Conservation (phyloP, 1,140 invertebrate species). For the Myzus persicae region DNA sequence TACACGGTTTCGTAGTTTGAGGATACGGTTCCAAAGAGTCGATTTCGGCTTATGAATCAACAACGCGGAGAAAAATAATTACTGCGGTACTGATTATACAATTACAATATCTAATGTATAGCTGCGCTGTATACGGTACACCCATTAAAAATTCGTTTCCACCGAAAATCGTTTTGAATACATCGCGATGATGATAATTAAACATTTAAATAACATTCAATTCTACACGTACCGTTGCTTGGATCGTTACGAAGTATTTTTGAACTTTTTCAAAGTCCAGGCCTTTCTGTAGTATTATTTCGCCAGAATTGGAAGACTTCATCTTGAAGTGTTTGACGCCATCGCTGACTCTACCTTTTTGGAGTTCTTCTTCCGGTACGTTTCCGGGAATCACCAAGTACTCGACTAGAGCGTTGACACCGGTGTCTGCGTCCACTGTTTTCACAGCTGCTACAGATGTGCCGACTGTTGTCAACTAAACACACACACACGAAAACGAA, state of each 20-base stretch:
- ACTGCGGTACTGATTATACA: not conserved
- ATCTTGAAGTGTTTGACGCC: constrained; percentile 84
- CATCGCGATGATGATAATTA: not conserved
- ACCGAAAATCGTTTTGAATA: not conserved
- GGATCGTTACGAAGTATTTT: constrained; percentile 86
- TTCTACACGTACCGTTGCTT: constrained; percentile 80
- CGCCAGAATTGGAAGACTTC: constrained; percentile 87
- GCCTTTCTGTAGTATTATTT: constrained; percentile 86
- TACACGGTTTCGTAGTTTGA: not conserved
- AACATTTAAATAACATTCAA: not conserved
- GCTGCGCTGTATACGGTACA: too few relatives aligned
- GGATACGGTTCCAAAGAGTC: not conserved
- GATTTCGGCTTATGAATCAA: not conserved
- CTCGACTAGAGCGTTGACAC: constrained; percentile 85
- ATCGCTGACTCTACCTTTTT: constrained; percentile 73
- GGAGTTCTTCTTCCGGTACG: constrained; percentile 66
- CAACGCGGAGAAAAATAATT: not conserved
- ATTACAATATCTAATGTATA: not conserved
- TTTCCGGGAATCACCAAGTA: constrained; percentile 75
- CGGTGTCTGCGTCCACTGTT: constrained; percentile 84
- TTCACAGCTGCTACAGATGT: constrained; percentile 86
- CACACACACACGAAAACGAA: not conserved
- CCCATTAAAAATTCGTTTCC: not conserved
- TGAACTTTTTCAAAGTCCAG: constrained; percentile 90
- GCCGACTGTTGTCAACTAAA: constrained; percentile 83